Conservation (phyloP, 2,888 invertebrate species). For the Altica lythri region DNA sequence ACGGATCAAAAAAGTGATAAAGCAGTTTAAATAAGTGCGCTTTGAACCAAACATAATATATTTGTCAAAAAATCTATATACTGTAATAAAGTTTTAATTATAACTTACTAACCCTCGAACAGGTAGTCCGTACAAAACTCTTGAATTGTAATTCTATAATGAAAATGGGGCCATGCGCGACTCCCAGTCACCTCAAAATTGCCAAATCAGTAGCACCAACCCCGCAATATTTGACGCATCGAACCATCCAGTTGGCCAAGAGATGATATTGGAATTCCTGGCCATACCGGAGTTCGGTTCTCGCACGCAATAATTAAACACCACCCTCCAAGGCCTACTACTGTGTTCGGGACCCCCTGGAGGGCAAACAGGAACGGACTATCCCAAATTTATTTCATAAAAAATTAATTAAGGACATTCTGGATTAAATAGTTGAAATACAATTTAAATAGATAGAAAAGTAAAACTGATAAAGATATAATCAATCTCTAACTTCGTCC, state of each 20-base stretch:
- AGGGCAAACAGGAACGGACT: constrained; percentile 31
- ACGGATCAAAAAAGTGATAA: no score
- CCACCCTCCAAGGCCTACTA: constrained; percentile 43
- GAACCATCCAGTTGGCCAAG: constrained; percentile 9
- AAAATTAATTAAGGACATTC: no score
- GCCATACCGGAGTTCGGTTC: constrained; percentile 27
- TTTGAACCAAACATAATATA: no score
- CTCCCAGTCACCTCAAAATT: constrained; percentile 9
- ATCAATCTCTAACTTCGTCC: no score
- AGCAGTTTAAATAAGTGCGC: no score
- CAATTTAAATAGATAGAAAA: no score
- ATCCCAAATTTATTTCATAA: no score
- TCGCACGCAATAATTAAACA: constrained; percentile 47
- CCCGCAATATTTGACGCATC: constrained; percentile 17
- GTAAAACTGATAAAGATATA: no score
- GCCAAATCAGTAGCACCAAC: constrained; percentile 11
- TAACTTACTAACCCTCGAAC: background rate
- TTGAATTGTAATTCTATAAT: constrained; percentile 7
- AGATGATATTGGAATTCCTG: constrained; percentile 49
- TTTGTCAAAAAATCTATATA: no score
- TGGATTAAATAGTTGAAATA: no score
- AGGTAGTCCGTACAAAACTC: background rate
- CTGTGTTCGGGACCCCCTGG: constrained; percentile 38
- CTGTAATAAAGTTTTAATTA: no score
- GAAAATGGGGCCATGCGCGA: background rate